phyloP scores from a whole-genome alignment of 2,888 invertebrate species.

The Drosophila neutralis region DNA sequence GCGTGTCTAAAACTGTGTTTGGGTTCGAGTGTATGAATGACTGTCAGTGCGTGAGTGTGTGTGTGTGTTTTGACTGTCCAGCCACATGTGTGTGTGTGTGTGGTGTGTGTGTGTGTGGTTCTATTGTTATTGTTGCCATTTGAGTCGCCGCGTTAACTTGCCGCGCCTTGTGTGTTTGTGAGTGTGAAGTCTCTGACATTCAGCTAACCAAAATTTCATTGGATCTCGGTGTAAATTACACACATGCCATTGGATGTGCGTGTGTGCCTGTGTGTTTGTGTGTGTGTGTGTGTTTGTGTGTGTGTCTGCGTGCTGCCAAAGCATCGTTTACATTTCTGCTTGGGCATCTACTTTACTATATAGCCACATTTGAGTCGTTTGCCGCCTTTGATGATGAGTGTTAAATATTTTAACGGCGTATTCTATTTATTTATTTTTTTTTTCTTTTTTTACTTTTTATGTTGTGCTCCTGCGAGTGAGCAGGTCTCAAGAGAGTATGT shows the following conservation, averaged over 20 bases:
- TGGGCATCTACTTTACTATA: slow-evolving; percentile 15
- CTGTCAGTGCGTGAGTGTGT: slow-evolving; percentile 10
- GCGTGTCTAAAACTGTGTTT: slow-evolving; percentile 43
- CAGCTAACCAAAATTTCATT: slow-evolving; percentile 55
- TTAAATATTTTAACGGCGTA: slow-evolving; percentile 36
- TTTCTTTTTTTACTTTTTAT: slow-evolving; percentile 10
- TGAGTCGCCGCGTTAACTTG: slow-evolving; percentile 24
- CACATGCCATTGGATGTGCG: slow-evolving; percentile 23
- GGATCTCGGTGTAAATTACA: slow-evolving; percentile 57
- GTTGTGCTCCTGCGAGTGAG: slow-evolving; percentile 11
- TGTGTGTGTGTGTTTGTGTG: background rate
- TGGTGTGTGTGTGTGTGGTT: background rate
- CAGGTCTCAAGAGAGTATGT: slow-evolving; percentile 6
- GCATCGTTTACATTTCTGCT: slow-evolving; percentile 45
- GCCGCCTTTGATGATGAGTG: slow-evolving; percentile 48
- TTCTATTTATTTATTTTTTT: slow-evolving; percentile 19
- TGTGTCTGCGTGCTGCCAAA: slow-evolving; percentile 5
- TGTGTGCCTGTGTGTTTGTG: slow-evolving; percentile 4
- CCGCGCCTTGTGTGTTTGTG: slow-evolving; percentile 5
- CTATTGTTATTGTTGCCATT: slow-evolving; percentile 49
- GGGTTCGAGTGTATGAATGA: background rate
- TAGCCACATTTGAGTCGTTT: slow-evolving; percentile 36
- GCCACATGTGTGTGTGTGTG: slow-evolving; percentile 26
- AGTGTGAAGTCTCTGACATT: slow-evolving; percentile 28
- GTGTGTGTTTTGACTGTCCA: slow-evolving; percentile 32